Evolutionary conservation across 2,888 invertebrate species (phyloP).

Genomic region (Nineta flava): DNA sequence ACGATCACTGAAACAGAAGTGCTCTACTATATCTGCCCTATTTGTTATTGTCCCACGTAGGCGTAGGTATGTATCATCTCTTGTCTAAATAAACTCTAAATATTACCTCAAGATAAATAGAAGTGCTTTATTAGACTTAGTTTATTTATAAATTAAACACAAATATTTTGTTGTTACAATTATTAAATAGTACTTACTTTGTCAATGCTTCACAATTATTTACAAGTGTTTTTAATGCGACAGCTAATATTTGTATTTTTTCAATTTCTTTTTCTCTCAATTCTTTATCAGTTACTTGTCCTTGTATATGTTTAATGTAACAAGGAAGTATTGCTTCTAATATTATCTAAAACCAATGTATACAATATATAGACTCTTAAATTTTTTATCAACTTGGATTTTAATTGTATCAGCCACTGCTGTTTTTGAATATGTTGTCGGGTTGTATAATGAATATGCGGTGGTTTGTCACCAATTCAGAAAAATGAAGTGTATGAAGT

Average conservation of each 20-base stretch:
- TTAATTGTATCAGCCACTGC: too few relatives aligned
- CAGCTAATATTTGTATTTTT: constrained; percentile 81
- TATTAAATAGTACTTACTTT: constrained; percentile 44
- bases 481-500: too few relatives aligned
- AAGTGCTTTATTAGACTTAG: background rate
- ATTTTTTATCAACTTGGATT: too few relatives aligned
- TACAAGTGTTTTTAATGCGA: constrained; percentile 87
- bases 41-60: background rate
- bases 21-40: constrained; percentile 1
- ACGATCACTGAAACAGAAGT: background rate
- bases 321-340: constrained; percentile 93
- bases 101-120: background rate
- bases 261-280: constrained; percentile 80
- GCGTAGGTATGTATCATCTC: background rate
- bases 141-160: background rate
- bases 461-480: too few relatives aligned
- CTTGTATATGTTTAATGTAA: constrained; percentile 85
- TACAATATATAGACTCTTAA: too few relatives aligned
- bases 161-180: background rate
- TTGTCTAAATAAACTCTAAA: too few relatives aligned
- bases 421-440: too few relatives aligned
- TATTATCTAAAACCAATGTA: constrained; percentile 57
- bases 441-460: too few relatives aligned
- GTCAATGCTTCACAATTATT: constrained; percentile 93
- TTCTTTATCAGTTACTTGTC: constrained; percentile 74